Evolutionary conservation across 2,113 vertebrate species (phyloP).

Genomic region (Picathartes gymnocephalus): DNA sequence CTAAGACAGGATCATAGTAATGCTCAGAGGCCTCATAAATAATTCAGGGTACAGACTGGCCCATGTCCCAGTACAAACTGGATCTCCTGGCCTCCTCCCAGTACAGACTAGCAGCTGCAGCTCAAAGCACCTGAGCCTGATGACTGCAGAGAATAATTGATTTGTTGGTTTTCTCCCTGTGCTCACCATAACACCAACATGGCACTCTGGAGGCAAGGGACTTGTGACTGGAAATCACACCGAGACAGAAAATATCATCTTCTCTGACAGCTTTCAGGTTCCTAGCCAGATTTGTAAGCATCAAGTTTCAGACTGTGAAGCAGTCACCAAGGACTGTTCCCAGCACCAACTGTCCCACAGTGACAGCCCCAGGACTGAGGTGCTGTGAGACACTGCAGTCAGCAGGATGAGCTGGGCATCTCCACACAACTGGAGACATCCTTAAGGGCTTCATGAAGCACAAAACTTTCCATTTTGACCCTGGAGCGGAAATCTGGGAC

Average conservation of each 20-base stretch:
- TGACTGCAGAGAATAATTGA: background rate
- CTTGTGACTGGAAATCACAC: background rate
- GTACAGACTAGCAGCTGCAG: background rate
- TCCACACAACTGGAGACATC: background rate
- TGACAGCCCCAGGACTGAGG: background rate
- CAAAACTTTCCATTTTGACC: background rate
- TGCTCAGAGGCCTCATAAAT: background rate
- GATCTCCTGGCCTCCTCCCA: background rate
- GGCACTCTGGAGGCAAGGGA: background rate
- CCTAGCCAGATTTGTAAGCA: background rate
- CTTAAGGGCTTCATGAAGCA: background rate
- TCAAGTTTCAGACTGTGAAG: background rate
- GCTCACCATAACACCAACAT: rapidly evolving
- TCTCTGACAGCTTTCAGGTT: background rate
- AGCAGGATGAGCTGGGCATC: background rate
- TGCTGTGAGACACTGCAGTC: background rate
- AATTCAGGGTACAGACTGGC: background rate
- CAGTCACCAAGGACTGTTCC: background rate
- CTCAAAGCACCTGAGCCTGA: background rate
- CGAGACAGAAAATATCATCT: background rate
- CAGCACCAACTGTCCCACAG: background rate
- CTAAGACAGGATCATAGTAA: background rate
- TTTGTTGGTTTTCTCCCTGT: background rate
- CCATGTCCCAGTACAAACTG: background rate
- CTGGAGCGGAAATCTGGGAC: background rate